Percentiles rank a stretch among this genome's conserved stretches.
phyloP scores from a whole-genome alignment of 92 coral and sea anemone genomes.

The Palythoa grandis region DNA sequence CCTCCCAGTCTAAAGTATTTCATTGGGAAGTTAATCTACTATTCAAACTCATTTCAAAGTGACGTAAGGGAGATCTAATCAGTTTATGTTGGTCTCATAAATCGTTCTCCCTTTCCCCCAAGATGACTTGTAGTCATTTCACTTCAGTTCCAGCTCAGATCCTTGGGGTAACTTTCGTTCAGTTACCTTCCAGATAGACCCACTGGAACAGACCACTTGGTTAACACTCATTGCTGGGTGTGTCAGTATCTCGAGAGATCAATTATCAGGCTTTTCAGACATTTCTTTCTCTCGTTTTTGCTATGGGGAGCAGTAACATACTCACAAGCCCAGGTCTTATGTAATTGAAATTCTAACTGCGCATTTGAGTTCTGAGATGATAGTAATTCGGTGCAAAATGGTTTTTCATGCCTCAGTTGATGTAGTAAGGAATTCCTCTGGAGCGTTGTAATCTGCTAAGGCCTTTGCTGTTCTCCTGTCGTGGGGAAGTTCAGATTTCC shows the following conservation, averaged over 20 bases:
- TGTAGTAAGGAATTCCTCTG: conserved; percentile 73
- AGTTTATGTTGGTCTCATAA: background rate
- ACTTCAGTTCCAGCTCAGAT: background rate
- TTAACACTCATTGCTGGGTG: background rate
- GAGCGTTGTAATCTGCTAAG: conserved; percentile 68
- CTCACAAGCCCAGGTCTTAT: background rate
- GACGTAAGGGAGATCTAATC: background rate
- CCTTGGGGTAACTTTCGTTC: background rate
- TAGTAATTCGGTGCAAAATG: background rate
- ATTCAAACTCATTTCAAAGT: background rate
- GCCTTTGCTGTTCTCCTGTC: conserved; percentile 86
- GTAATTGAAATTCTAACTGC: background rate
- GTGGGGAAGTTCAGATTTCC: conserved; percentile 96
- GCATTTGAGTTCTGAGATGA: background rate
- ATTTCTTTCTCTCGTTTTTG: background rate
- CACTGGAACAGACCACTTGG: background rate
- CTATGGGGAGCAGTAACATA: background rate
- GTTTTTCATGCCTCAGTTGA: conserved; percentile 49
- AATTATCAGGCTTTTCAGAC: background rate
- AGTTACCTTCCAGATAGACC: background rate
- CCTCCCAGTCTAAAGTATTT: background rate
- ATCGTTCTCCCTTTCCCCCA: background rate
- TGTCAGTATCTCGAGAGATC: conserved; percentile 4
- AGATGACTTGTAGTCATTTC: background rate
- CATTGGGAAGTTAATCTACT: background rate